Evolutionary conservation across 2,888 invertebrate species (phyloP).

Genomic region (Hermodice carunculata): DNA sequence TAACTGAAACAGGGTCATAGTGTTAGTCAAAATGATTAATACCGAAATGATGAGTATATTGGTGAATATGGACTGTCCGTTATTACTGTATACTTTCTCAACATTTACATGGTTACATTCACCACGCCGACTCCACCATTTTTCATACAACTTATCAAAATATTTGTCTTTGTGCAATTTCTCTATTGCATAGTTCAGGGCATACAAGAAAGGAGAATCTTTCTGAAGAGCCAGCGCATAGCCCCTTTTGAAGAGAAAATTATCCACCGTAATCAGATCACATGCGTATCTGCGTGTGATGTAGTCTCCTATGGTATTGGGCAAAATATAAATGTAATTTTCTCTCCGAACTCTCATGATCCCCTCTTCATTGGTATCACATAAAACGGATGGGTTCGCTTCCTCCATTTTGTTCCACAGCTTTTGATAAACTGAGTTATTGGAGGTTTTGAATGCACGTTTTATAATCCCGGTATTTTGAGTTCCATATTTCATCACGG

Average conservation of each 20-base stretch:
- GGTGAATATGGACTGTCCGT: too few species aligned
- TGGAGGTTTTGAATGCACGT: slow-evolving; percentile 28
- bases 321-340: slow-evolving; percentile 36
- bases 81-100: slow-evolving; percentile 21
- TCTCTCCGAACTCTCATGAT: slow-evolving; percentile 29
- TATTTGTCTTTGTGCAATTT: slow-evolving; percentile 12
- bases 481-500: slow-evolving; percentile 31
- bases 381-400: slow-evolving; percentile 11
- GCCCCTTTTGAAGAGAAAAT: slow-evolving; percentile 30
- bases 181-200: slow-evolving; percentile 23
- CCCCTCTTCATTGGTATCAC: slow-evolving; percentile 31
- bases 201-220: slow-evolving; percentile 13
- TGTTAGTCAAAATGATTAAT: too few species aligned
- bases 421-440: slow-evolving; percentile 7
- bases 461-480: slow-evolving; percentile 23
- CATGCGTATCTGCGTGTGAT: slow-evolving; percentile 26
- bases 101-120: slow-evolving; percentile 19
- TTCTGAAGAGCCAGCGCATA: slow-evolving; percentile 28
- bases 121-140: slow-evolving; percentile 30
- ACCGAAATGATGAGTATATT: too few species aligned
- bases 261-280: slow-evolving; percentile 31
- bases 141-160: slow-evolving; percentile 21
- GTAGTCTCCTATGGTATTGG: slow-evolving; percentile 33
- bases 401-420: slow-evolving; percentile 32
- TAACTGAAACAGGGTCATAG: too few species aligned